Conservation (phyloP, 2,888 invertebrate genomes). For the Megastigmus dorsalis region DNA sequence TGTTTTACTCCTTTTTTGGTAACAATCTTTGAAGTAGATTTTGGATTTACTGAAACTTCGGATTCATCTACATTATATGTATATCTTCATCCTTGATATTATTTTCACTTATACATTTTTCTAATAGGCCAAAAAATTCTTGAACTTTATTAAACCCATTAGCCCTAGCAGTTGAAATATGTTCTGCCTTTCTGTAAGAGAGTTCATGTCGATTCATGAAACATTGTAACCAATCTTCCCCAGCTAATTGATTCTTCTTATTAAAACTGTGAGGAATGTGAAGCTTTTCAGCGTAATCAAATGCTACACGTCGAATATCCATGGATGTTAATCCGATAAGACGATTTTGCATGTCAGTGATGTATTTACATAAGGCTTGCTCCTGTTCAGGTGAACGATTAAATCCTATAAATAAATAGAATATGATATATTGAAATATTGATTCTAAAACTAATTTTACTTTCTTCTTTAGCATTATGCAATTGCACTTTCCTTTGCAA, state of each 20-base stretch:
- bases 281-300: not conserved
- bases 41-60: conserved; percentile 62
- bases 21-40: conserved; percentile 61
- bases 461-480: not conserved
- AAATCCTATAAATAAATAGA: not conserved
- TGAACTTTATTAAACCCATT: conserved; percentile 22
- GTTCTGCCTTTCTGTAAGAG: not conserved
- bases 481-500: not conserved
- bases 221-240: not conserved
- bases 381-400: not conserved
- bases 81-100: conserved; percentile 43
- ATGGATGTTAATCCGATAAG: not conserved
- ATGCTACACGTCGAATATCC: not conserved
- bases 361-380: not conserved
- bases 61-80: conserved; percentile 65
- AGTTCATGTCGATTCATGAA: not conserved
- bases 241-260: no score
- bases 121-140: conserved; percentile 9
- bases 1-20: conserved; percentile 59
- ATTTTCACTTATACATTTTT: not conserved
- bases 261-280: not conserved
- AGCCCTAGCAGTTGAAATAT: not conserved
- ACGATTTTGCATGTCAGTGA: not conserved
- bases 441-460: not conserved
- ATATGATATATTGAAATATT: no score